Conservation (phyloP, 2,797 vertebrate species). For the Schizothorax lantsangensis region DNA sequence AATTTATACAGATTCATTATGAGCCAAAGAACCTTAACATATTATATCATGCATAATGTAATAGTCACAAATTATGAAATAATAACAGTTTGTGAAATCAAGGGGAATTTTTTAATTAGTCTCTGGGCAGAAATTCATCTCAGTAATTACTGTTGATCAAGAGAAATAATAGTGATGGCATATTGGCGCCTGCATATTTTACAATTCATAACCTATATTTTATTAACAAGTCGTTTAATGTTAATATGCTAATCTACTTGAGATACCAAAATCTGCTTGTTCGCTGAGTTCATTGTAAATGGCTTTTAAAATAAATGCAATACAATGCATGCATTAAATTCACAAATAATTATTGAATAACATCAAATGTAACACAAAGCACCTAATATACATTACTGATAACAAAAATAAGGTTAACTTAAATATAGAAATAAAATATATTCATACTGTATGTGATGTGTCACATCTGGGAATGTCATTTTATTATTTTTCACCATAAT, state of each 20-base stretch:
- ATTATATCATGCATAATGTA: conserved; percentile 1
- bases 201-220: not conserved
- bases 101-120: conserved; percentile 31
- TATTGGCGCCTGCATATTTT: not conserved
- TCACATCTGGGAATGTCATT: not conserved
- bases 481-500: not conserved
- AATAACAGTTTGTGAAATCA: conserved; percentile 9
- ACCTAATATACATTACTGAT: not conserved
- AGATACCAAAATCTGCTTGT: not conserved
- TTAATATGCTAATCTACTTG: not conserved
- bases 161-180: not conserved
- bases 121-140: not conserved
- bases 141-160: conserved; percentile 1
- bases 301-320: not conserved
- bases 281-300: not conserved
- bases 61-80: conserved; percentile 6
- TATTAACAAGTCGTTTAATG: not conserved
- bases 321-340: not conserved
- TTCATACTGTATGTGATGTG: not conserved
- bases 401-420: not conserved
- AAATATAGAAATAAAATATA: not conserved
- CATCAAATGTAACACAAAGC: not conserved
- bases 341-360: not conserved
- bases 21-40: not conserved
- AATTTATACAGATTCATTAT: not conserved